Percentiles rank a stretch among this genome's conserved stretches.
These are phyloP conservation scores for Oreochromis aureus DNA, from an alignment of 2,113 vertebrate species.

Conservation along the genomic window DNA sequence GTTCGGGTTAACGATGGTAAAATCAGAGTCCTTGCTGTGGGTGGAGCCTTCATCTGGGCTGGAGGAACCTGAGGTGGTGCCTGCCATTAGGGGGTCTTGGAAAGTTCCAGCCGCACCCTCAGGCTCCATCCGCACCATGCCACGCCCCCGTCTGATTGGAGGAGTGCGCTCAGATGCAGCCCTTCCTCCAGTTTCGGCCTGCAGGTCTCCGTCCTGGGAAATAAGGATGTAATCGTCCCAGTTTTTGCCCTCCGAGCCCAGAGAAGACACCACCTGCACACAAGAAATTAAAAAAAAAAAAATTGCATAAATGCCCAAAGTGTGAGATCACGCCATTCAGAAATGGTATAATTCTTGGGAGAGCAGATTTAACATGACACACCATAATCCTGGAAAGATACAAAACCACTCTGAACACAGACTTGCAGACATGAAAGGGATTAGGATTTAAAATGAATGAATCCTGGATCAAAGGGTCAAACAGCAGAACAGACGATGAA, in stretches of 20 bases:
- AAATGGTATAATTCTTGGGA: neutral
- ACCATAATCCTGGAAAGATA: neutral
- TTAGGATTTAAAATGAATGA: neutral
- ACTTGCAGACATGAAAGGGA: neutral
- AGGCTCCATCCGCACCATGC: conserved; percentile 54
- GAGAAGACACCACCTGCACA: conserved; percentile 31
- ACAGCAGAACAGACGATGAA: neutral
- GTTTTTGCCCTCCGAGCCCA: conserved; percentile 66
- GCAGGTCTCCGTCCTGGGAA: conserved; percentile 79
- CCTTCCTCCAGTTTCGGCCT: conserved; percentile 20
- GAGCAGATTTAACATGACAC: neutral
- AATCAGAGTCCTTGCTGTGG: conserved; percentile 97
- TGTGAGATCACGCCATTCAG: neutral
- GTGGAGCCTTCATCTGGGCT: conserved; percentile 92
- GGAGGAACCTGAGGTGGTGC: conserved; percentile 81
- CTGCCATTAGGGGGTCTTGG: conserved; percentile 83
- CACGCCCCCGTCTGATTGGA: conserved; percentile 46
- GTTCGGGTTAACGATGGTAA: conserved; percentile 92
- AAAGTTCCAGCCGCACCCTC: conserved; percentile 72
- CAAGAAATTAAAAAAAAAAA: neutral
- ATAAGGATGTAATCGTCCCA: conserved; percentile 91
- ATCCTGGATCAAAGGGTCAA: neutral
- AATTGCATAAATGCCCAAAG: neutral
- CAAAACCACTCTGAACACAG: neutral
- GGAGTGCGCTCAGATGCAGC: neutral